Evolutionary conservation across 2,888 invertebrate species (phyloP).

Genomic region (Mesoligia furuncula): DNA sequence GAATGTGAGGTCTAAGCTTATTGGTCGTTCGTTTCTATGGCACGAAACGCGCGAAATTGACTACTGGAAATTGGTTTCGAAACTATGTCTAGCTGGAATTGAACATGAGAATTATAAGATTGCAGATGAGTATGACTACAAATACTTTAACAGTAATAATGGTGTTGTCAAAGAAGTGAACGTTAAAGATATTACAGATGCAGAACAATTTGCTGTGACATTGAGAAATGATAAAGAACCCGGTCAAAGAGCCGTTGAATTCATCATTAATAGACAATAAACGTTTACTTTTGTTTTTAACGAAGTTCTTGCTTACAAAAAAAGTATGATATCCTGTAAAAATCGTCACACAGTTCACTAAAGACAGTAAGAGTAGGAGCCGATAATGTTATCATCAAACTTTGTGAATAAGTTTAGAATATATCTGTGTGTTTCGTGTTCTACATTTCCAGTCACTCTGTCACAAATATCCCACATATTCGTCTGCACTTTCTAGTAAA

Average conservation of each 20-base stretch:
- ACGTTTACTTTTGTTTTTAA: not conserved
- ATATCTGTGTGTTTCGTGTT: not conserved
- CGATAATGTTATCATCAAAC: not conserved
- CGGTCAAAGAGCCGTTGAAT: not conserved
- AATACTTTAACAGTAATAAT: conserved; percentile 19
- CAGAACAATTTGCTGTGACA: not conserved
- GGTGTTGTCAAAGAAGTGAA: not conserved
- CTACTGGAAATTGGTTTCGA: conserved; percentile 60
- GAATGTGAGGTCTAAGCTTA: conserved; percentile 60
- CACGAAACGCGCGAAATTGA: conserved; percentile 64
- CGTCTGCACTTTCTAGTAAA: conserved; percentile 40
- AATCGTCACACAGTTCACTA: not conserved
- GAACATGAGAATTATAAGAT: conserved; percentile 19
- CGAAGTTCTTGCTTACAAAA: not conserved
- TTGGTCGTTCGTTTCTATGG: conserved; percentile 65
- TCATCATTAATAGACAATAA: not conserved
- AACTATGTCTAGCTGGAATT: conserved; percentile 50
- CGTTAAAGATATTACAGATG: not conserved
- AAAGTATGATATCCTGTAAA: not conserved
- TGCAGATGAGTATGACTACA: conserved; percentile 2
- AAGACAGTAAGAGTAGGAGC: no score
- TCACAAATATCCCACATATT: not conserved
- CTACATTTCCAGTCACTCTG: not conserved
- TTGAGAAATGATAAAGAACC: not conserved
- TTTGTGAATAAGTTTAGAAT: no score